Evolutionary conservation across 2,888 invertebrate species (phyloP), one percentile per base, ranked within the genome.

Genomic region (Limnephilus rhombicus): DNA sequence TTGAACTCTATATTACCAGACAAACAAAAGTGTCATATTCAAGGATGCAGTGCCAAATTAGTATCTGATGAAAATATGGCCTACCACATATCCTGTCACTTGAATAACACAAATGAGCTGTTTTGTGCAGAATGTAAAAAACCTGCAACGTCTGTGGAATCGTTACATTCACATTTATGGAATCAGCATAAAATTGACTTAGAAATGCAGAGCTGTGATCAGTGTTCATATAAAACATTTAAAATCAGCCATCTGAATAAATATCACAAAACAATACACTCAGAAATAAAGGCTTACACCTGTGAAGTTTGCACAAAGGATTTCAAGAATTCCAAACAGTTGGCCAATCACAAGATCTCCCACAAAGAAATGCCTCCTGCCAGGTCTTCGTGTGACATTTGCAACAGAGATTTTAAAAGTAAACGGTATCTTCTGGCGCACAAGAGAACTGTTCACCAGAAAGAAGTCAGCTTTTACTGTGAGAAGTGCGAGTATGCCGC

Each of bases 131-230:
- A 98, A 94, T 98, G 98, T 95, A 95, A 96, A 0, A 95, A 95
- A 92, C 94, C 95, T 24, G 97, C 96, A 94, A 94, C 95, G 0
- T 96, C 96, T 13, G 98, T 98, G 96, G 97, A 97, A 94, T 96
- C 96, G 0, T 94, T 98, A n/a, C 97, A 98, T 93, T 97, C 97
- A 4, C 98, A 98, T 94, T 95, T 98, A 87, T 98, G 98, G 98
- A 96, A 97, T 89, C 94, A 95, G 0, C 98, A 98, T 94, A 96
- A 96, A 87, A 96, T 98, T 15, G 98, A 98, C 94, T 97, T 98
- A 96, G 98, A 98, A 94, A 95, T 98, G 85, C 97, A 97, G 89
- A 96, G 97, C 3, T 98, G 98, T 95, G 97, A 97, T 94, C 95
- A 97, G 93, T 98, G 98, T 94, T 97, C 97, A 53, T 98, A 97